These are phyloP conservation scores for Agrotis puta DNA, from an alignment of 2,888 invertebrate genomes.

Conservation along the genomic window DNA sequence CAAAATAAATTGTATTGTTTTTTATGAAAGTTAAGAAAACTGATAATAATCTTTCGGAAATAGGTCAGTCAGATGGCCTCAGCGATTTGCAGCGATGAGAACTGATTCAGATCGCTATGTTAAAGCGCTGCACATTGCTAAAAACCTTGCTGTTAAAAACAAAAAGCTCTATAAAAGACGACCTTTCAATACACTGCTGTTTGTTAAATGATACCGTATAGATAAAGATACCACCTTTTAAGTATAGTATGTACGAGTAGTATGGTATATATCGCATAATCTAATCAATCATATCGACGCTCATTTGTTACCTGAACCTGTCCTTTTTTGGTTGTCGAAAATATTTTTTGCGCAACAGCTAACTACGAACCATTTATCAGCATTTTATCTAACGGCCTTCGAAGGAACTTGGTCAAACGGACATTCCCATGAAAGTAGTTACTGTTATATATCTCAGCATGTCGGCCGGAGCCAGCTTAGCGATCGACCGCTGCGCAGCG, in stretches of 20 bases:
- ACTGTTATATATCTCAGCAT: background rate
- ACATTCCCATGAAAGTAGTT: background rate
- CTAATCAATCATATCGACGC: background rate
- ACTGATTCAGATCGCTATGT: slow-evolving; percentile 27
- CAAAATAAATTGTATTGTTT: background rate
- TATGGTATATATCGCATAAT: background rate
- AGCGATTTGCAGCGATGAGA: slow-evolving; percentile 36
- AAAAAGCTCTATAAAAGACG: background rate
- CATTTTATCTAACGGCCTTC: background rate
- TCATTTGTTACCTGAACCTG: background rate
- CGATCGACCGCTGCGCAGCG: too few relatives aligned
- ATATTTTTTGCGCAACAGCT: background rate
- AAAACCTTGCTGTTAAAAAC: background rate
- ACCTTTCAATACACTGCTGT: too few relatives aligned
- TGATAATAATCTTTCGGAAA: slow-evolving; percentile 12
- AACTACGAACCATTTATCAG: background rate
- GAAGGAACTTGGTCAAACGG: background rate
- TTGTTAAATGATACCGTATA: too few relatives aligned
- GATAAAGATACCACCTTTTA: too few relatives aligned
- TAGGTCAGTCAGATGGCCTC: slow-evolving; percentile 44
- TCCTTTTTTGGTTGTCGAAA: background rate
- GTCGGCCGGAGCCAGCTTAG: too few relatives aligned
- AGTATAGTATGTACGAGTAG: too few relatives aligned
- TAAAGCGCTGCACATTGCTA: slow-evolving; percentile 13
- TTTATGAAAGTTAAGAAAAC: slow-evolving; percentile 33